Evolutionary conservation across 2,113 vertebrate genomes (phyloP), one percentile per base, ranked within the genome.

Genomic region (Balaeniceps rex): DNA sequence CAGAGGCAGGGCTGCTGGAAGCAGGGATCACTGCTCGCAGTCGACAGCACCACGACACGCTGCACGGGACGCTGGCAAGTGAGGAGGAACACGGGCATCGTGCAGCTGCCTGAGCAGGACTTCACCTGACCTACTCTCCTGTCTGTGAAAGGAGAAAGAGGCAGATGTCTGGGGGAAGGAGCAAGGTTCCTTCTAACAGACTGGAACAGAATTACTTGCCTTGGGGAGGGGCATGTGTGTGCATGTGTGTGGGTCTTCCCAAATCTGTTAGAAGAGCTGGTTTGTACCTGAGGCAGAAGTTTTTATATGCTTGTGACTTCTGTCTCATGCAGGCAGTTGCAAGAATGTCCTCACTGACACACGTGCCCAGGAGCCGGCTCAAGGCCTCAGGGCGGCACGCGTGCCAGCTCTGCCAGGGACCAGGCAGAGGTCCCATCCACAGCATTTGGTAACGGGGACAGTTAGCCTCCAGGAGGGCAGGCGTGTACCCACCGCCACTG

Each of bases 271-370:
- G 19, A 55, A 34, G 14, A 52, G n/a, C 26, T n/a, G 31, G 25
- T 40, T 42, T 49, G 42, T 21, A 65, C 42, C 68, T 55, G 29
- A 64, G 58, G 15, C 42, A 16, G 38, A 22, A 52, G 25, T 12
- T 71, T 47, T 13, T 29, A 24, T 3, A 11, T 5, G 34, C 38
- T 46, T 5, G 0, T 26, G 65, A 38, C 42, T 29, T 22, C n/a
- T 22, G 31, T 19, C 31, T 29, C 2, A 0, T 5, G 42, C 17
- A 21, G n/a, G 40, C 40, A 16, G 21, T 1, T 42, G n/a, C 31
- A 31, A 51, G 46, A 34, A 7, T 3, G 11, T 12, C 58, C 55
- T 61, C 65, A 7, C 33, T 28, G 36, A 38, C 46, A 15, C 17
- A 36, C 5, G 4, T 9, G 25, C 31, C 36, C 83, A 44, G 74